Conservation (phyloP, 2,113 vertebrate species). For the Amphilophus citrinellus region DNA sequence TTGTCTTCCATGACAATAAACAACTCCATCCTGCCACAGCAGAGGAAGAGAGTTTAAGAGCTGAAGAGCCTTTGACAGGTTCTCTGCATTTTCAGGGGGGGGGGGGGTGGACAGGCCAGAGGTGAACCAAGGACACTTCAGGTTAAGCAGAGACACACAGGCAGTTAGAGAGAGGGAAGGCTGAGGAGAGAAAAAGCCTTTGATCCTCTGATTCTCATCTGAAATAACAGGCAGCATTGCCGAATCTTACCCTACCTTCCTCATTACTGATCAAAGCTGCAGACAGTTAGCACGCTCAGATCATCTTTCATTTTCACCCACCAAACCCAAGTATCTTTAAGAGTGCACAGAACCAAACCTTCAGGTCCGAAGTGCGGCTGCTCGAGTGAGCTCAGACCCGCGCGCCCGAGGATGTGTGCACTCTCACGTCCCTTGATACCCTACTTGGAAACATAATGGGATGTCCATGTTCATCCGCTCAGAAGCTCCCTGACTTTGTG, state of each 20-base stretch:
- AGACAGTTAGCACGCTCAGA: slow-evolving; percentile 15
- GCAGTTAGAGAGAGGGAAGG: background rate
- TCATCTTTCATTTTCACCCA: slow-evolving; percentile 14
- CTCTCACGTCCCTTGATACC: slow-evolving; percentile 18
- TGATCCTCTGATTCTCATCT: slow-evolving; percentile 60
- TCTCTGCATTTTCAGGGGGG: slow-evolving; percentile 21
- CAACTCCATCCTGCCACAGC: background rate
- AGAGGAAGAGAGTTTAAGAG: slow-evolving; percentile 2
- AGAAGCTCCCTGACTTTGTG: slow-evolving; percentile 51
- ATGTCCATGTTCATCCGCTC: slow-evolving; percentile 61
- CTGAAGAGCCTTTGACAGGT: slow-evolving; percentile 30
- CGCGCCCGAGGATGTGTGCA: background rate
- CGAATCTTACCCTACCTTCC: slow-evolving; percentile 34
- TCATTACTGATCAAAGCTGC: slow-evolving; percentile 66
- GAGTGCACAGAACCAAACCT: slow-evolving; percentile 32
- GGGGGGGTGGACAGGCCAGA: slow-evolving; percentile 19
- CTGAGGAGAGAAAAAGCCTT: slow-evolving; percentile 32
- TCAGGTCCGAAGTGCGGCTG: background rate
- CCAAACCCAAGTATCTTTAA: background rate
- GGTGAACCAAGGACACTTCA: slow-evolving; percentile 34
- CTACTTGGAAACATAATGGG: slow-evolving; percentile 56
- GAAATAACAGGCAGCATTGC: slow-evolving; percentile 53
- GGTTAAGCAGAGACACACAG: slow-evolving; percentile 35
- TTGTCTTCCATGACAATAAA: background rate
- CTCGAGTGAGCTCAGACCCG: slow-evolving; percentile 2